Base-by-base conservation (phyloP, 2,888 invertebrate species). In the Dryomyza anilis region DNA sequence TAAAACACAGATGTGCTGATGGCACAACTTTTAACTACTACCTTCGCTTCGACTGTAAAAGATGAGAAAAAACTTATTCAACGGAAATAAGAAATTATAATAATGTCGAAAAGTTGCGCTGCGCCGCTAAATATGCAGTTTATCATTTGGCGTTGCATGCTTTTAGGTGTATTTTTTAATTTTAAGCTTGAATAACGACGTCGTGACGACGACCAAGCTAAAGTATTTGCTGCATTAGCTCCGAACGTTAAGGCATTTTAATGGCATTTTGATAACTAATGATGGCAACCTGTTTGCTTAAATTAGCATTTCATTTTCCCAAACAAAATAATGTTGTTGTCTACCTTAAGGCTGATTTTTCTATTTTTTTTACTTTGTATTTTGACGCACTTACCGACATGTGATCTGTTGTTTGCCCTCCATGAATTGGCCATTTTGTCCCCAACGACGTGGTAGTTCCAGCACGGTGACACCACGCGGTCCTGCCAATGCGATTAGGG, bases 401-500 rank as follows among this genome's bases (percentile, higher is more conserved):
- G 87, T 86, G 53, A 91, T 86, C 66, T 84, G 81, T 27, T 86
- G 85, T 76, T 89, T 90, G 70, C 90, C 90, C 70, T 87, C 87
- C 75, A 88, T 85, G 73, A 87, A 89, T 66, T 85, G 85, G 21
- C 88, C 87, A 69, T 88, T 86, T 39, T 87, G 86, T 12, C 91
- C 91, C 86, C 88, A 89, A 70, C 89, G 86, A 48, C 86, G 85
- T 0, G 92, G 92, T 55, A 93, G 79, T 75, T 91, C 89, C 59
- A 92, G 79, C 2, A 92, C 83, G 23, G 87, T 84, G 46, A 92
- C 85, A 1, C 92, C 92, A 67, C 85, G 83, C 5, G 85, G 82
- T 2, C 92, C 91, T 77, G 87, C 86, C 8, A 92, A 82, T 0
- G 87, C 88, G 56, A 92, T 78, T 55, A 89, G 85, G 12, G 88